Evolutionary conservation across 35 echinoderm and acorn worm genomes (phyloP), one percentile per base, ranked within the genome.

Genomic region (Apostichopus californicus): DNA sequence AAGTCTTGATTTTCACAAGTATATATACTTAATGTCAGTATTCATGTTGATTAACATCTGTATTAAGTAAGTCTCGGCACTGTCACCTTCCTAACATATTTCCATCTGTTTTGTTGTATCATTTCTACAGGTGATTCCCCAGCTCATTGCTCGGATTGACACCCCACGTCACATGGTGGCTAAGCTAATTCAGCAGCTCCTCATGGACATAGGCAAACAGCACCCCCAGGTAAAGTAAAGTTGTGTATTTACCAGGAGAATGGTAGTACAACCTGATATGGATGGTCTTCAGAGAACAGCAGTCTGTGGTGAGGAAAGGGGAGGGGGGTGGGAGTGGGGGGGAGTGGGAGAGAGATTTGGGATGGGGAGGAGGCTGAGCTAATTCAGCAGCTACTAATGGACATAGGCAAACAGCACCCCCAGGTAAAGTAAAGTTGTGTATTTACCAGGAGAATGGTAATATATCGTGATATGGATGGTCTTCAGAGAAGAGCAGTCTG

Each of bases 321-420:
- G 34, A 46, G 34, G 34, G 34, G 34, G 34, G 34, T 2, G 34
- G 3, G 34, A 0, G 34, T 2, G 34, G 3, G 26, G 34, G 34
- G 34, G 34, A 46, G 34, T 46, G 34, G 34, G 34, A 46, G 34
- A 46, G 34, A 46, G 34, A 46, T 0, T 46, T 46, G 34, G 34
- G 34, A 46, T 46, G 34, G 34, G 34, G 34, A 96, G 8, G 97
- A 96, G 25, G 97, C 95, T 12, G 92, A 92, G 46, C 89, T 99
- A 53, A 99, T 99, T 72, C 95, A 96, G 78, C 93, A 99, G 66
- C 92, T 99, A 1, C 89, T 99, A 2, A 99, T 94, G 77, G 97
- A 99, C 88, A 99, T 99, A 5, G 97, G 97, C 79, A 99, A 99
- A 90, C 97, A 99, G 56, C 97, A 99, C 94, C 97, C 97, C 83